phyloP scores from a whole-genome alignment of 2,888 invertebrate genomes.

The Listrodromus nycthemerus region DNA sequence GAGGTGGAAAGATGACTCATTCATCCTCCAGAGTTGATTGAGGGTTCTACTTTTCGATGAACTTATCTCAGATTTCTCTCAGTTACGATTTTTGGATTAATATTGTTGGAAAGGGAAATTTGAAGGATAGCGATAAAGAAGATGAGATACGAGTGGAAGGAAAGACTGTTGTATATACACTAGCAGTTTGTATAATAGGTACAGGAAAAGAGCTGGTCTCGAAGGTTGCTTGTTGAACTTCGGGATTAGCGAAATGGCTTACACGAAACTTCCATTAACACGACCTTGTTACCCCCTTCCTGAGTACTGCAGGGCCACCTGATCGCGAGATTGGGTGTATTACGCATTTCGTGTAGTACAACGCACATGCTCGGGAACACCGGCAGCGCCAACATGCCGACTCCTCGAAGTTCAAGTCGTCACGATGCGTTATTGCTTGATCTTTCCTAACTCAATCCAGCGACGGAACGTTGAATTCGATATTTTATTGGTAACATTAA shows the following conservation, averaged over 20 bases:
- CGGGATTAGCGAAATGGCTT: slow-evolving; percentile 72
- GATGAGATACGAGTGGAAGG: slow-evolving; percentile 1
- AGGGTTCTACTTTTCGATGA: not conserved
- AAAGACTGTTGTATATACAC: slow-evolving; percentile 9
- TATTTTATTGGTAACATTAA: not conserved
- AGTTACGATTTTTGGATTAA: not conserved
- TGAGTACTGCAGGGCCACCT: slow-evolving; percentile 45
- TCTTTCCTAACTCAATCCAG: not conserved
- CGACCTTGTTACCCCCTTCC: slow-evolving; percentile 69
- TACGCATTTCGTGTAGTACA: slow-evolving; percentile 22
- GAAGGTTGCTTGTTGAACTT: slow-evolving; percentile 30
- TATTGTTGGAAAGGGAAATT: not conserved
- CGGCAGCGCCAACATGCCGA: slow-evolving; percentile 8
- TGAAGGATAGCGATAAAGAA: not conserved
- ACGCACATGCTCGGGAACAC: not conserved
- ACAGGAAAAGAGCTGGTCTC: slow-evolving; percentile 27
- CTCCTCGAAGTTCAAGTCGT: not conserved
- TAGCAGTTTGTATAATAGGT: not conserved
- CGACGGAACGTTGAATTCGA: not conserved
- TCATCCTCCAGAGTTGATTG: not conserved
- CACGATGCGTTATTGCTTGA: not conserved
- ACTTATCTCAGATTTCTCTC: not conserved
- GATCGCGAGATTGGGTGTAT: slow-evolving; percentile 40
- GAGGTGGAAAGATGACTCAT: not conserved
- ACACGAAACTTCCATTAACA: slow-evolving; percentile 81